Evolutionary conservation across 2,888 invertebrate species (phyloP).

Genomic region (Heliconius charithonia): DNA sequence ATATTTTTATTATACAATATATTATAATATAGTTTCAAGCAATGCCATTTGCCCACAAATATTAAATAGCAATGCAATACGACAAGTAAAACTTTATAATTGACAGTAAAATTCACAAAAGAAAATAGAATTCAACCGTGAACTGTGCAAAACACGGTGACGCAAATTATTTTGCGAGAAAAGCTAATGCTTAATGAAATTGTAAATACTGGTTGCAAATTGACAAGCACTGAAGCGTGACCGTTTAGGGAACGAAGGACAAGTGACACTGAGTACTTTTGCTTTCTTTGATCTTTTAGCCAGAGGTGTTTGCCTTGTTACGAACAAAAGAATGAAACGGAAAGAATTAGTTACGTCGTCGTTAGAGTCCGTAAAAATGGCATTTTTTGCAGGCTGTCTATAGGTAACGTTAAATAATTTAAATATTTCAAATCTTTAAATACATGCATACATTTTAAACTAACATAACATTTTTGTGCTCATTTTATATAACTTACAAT

Average conservation of each 20-base stretch:
- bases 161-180: constrained; percentile 4
- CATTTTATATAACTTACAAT: no score
- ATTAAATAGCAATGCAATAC: background rate
- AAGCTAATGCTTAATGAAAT: constrained; percentile 39
- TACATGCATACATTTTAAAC: background rate
- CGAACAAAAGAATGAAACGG: constrained; percentile 31
- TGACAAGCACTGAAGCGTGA: constrained; percentile 44
- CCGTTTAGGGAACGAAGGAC: constrained; percentile 43
- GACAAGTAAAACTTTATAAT: background rate
- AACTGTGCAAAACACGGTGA: constrained; percentile 5
- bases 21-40: background rate
- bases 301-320: constrained; percentile 41
- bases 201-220: constrained; percentile 45
- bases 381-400: constrained; percentile 3
- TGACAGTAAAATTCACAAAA: background rate
- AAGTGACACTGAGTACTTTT: constrained; percentile 39
- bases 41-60: background rate
- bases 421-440: background rate
- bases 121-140: background rate
- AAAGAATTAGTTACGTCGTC: constrained; percentile 31
- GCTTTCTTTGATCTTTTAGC: constrained; percentile 44
- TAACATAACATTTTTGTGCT: no score
- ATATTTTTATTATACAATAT: background rate
- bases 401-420: background rate
- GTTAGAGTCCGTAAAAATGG: constrained; percentile 14